Conservation (phyloP, 1,140 invertebrate species). For the Helicoverpa armigera region DNA sequence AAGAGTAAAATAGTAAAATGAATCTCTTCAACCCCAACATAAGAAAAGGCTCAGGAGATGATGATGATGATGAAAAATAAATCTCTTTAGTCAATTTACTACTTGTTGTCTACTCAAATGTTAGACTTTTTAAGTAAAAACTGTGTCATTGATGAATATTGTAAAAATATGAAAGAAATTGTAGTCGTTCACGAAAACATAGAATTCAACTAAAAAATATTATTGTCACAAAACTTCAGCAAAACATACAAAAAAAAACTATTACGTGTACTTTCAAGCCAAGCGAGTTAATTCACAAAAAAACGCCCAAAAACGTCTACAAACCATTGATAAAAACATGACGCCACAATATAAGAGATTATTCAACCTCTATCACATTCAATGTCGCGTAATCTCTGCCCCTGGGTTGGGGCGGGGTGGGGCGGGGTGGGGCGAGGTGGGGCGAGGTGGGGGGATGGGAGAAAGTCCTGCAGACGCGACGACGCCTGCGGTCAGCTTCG, state of each 20-base stretch:
- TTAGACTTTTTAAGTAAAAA: too few relatives aligned
- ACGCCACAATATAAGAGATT: conserved; percentile 38
- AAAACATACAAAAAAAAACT: background rate
- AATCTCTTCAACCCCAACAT: too few relatives aligned
- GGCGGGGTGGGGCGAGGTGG: background rate
- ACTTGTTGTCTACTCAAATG: too few relatives aligned
- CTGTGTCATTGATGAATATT: too few relatives aligned
- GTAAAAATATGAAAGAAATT: too few relatives aligned
- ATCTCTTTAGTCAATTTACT: too few relatives aligned
- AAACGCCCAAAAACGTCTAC: background rate
- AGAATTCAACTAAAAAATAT: background rate
- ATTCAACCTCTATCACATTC: conserved; percentile 57
- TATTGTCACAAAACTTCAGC: background rate
- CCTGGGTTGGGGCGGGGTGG: conserved; percentile 3
- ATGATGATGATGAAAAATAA: too few relatives aligned
- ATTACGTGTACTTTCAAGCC: background rate
- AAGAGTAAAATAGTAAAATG: too few relatives aligned
- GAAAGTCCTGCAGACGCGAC: conserved; percentile 56
- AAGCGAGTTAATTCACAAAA: background rate
- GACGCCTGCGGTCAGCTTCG: conserved; percentile 15
- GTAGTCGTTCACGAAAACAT: too few relatives aligned
- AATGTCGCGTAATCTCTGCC: conserved; percentile 49
- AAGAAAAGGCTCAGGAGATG: too few relatives aligned
- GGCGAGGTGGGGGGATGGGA: conserved; percentile 27
- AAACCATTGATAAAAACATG: conserved; percentile 11